A percentile compares a stretch with the other conserved stretches of the same genome.
phyloP scores from a whole-genome alignment of 2,888 invertebrate species.

The Aethes cnicana region DNA sequence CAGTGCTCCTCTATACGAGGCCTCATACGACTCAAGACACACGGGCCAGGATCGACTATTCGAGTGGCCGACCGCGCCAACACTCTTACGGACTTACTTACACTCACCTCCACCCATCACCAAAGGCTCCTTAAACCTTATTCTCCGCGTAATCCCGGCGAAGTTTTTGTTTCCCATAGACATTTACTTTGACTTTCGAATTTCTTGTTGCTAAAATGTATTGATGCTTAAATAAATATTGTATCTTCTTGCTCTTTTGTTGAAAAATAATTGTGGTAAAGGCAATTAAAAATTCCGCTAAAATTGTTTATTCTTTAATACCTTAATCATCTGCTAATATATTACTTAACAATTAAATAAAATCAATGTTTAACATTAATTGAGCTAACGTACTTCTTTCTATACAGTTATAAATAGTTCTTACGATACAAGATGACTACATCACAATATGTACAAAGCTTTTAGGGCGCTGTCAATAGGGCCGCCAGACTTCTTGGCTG shows the following conservation, averaged over 20 bases:
- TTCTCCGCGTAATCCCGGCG: too few relatives aligned
- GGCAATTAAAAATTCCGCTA: constrained; percentile 4
- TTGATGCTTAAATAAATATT: too few relatives aligned
- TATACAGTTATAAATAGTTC: constrained; percentile 40
- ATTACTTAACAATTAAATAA: constrained; percentile 68
- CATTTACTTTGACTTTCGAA: too few relatives aligned
- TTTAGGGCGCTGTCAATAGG: constrained; percentile 82
- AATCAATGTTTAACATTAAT: constrained; percentile 80
- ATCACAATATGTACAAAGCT: constrained; percentile 76
- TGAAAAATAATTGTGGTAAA: background rate
- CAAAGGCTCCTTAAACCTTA: too few relatives aligned
- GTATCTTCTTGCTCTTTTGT: background rate
- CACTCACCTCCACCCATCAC: too few relatives aligned
- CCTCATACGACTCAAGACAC: too few relatives aligned
- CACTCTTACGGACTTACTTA: too few relatives aligned
- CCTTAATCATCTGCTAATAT: constrained; percentile 47
- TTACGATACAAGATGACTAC: constrained; percentile 49
- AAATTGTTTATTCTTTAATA: constrained; percentile 20
- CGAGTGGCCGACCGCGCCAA: too few relatives aligned
- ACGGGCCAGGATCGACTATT: too few relatives aligned
- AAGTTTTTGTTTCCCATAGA: too few relatives aligned
- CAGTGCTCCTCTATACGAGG: too few relatives aligned
- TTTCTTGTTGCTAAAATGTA: too few relatives aligned
- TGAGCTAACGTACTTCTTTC: constrained; percentile 45
- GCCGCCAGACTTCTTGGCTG: constrained; percentile 87